These are phyloP conservation scores for Thumatha senex DNA, from an alignment of 2,888 invertebrate species.

Conservation along the genomic window DNA sequence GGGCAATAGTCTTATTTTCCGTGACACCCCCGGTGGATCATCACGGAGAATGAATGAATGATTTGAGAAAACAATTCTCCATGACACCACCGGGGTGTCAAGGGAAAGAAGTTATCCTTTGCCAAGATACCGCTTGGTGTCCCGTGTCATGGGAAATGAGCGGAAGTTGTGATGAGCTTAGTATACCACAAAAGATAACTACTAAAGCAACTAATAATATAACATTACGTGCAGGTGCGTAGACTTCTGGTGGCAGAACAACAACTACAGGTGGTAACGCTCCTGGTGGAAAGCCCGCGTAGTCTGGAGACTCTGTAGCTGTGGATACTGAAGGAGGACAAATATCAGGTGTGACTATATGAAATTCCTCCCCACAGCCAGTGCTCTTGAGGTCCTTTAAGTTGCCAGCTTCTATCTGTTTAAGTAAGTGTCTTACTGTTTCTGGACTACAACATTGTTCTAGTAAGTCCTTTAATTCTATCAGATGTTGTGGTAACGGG, in stretches of 20 bases:
- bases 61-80: too few relatives aligned
- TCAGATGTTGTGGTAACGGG: neutral
- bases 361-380: neutral
- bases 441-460: slow-evolving; percentile 1
- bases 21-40: too few relatives aligned
- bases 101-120: too few relatives aligned
- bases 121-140: too few relatives aligned
- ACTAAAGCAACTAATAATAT: neutral
- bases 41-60: too few relatives aligned
- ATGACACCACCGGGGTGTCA: too few relatives aligned
- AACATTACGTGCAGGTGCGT: slow-evolving; percentile 1
- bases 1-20: too few relatives aligned
- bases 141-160: too few relatives aligned
- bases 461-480: neutral
- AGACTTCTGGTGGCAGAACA: slow-evolving; percentile 1
- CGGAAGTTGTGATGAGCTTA: too few relatives aligned
- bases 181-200: too few relatives aligned
- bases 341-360: neutral
- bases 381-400: neutral
- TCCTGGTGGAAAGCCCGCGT: neutral
- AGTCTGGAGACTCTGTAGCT: neutral
- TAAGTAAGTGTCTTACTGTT: slow-evolving; percentile 5
- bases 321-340: neutral
- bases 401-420: slow-evolving; percentile 1
- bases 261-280: neutral